Percentiles rank a stretch among this genome's conserved stretches.
Evolutionary conservation across 2,113 vertebrate genomes (phyloP).

Genomic region (Colossoma macropomum): DNA sequence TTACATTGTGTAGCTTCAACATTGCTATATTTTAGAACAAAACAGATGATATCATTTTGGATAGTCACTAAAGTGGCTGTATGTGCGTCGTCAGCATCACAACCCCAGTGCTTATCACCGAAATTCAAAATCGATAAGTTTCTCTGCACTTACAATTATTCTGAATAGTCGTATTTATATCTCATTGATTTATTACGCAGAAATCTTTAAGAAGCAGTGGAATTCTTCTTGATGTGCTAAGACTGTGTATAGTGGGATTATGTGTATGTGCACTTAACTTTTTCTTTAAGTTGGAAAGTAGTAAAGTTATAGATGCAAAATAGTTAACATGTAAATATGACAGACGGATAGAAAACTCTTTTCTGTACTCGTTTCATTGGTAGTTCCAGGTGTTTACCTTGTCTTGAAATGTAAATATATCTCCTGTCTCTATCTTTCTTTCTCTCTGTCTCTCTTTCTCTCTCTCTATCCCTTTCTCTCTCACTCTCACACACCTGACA

Average conservation of each 20-base stretch:
- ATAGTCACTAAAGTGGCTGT: not conserved
- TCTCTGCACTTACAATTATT: too few species aligned
- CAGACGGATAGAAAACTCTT: not conserved
- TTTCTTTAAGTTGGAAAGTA: slow-evolving; percentile 9
- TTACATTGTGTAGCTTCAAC: too few species aligned
- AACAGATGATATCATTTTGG: not conserved
- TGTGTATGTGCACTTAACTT: not conserved
- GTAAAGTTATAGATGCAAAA: not conserved
- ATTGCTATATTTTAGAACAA: too few species aligned
- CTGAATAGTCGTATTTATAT: too few species aligned
- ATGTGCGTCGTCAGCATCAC: not conserved
- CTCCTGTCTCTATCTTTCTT: too few species aligned
- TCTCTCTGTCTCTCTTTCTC: too few species aligned
- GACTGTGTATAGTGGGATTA: too few species aligned
- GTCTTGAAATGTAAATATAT: not conserved
- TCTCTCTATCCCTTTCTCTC: too few species aligned
- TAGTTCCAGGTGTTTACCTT: not conserved
- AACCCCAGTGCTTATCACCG: too few species aligned
- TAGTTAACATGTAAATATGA: slow-evolving; percentile 19
- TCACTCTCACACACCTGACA: too few species aligned
- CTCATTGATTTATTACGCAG: not conserved
- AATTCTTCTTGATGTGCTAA: not conserved
- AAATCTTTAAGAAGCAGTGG: not conserved
- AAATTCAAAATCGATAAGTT: too few species aligned
- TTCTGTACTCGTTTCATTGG: not conserved